A percentile compares a stretch with the other conserved stretches of the same genome.
Conservation (phyloP, 2,888 invertebrate genomes). For the Troides aeacus region DNA sequence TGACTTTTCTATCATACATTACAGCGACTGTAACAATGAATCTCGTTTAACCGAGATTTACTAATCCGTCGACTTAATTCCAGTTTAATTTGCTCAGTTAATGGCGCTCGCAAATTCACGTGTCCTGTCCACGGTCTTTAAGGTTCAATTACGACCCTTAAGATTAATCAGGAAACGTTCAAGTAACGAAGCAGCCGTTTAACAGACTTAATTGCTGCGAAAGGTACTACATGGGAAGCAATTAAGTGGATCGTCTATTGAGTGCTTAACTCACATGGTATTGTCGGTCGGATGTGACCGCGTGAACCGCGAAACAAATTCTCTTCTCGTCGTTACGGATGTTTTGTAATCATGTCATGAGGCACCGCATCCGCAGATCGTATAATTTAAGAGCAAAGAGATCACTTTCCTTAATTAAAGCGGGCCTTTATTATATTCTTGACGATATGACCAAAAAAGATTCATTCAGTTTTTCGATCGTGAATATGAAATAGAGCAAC, state of each 20-base stretch:
- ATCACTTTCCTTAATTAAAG: conserved; percentile 12
- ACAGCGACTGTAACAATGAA: neutral
- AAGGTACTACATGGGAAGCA: conserved; percentile 52
- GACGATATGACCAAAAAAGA: too few species aligned
- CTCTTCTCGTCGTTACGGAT: conserved; percentile 39
- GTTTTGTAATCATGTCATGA: conserved; percentile 41
- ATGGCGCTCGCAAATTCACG: conserved; percentile 41
- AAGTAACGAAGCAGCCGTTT: conserved; percentile 49
- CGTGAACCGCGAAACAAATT: conserved; percentile 40
- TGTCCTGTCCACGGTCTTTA: conserved; percentile 49
- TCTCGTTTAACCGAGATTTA: neutral
- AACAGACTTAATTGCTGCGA: conserved; percentile 56
- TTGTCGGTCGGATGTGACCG: conserved; percentile 39
- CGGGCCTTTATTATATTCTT: neutral
- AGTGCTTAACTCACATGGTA: conserved; percentile 37
- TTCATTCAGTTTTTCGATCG: too few species aligned
- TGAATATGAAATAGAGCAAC: neutral
- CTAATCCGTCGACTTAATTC: conserved; percentile 5
- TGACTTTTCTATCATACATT: neutral
- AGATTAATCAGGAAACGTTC: conserved; percentile 63
- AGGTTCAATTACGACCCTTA: conserved; percentile 51
- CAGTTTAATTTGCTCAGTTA: conserved; percentile 10
- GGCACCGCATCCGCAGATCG: conserved; percentile 14
- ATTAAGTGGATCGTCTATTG: conserved; percentile 56
- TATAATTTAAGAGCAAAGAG: conserved; percentile 19